These are phyloP conservation scores for Vireo griseus DNA, from an alignment of 2,797 vertebrate species.

Conservation along the genomic window DNA sequence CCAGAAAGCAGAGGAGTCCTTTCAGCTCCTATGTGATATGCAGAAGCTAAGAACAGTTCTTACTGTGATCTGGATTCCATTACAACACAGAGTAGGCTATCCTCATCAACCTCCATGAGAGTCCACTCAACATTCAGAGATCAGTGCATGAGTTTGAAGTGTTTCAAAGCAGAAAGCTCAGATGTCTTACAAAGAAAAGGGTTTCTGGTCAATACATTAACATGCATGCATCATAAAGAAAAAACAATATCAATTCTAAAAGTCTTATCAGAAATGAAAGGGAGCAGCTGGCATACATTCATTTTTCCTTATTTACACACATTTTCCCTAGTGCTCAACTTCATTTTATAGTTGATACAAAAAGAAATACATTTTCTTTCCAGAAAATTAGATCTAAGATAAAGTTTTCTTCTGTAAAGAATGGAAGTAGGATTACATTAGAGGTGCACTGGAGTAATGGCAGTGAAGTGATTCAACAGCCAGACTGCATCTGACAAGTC, in stretches of 20 bases:
- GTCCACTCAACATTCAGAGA: not conserved
- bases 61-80: not conserved
- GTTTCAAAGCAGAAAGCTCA: not conserved
- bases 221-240: conserved; percentile 27
- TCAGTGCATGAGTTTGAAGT: not conserved
- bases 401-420: conserved; percentile 40
- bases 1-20: not conserved
- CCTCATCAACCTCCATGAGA: not conserved
- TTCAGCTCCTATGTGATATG: not conserved
- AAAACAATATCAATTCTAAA: conserved; percentile 23
- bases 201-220: not conserved
- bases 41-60: not conserved
- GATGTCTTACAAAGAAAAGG: not conserved
- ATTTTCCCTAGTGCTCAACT: conserved; percentile 27
- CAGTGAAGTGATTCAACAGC: not conserved
- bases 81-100: not conserved
- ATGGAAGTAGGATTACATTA: conserved; percentile 15
- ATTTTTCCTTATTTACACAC: conserved; percentile 48
- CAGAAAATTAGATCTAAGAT: conserved; percentile 47
- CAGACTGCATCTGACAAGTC: not conserved
- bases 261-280: conserved; percentile 44
- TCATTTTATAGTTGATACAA: conserved; percentile 27
- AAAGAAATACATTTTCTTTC: conserved; percentile 46
- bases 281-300: conserved; percentile 48
- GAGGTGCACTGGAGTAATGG: not conserved